These are phyloP conservation scores for Ictalurus punctatus DNA, from an alignment of 2,113 vertebrate species.

Conservation along the genomic window DNA sequence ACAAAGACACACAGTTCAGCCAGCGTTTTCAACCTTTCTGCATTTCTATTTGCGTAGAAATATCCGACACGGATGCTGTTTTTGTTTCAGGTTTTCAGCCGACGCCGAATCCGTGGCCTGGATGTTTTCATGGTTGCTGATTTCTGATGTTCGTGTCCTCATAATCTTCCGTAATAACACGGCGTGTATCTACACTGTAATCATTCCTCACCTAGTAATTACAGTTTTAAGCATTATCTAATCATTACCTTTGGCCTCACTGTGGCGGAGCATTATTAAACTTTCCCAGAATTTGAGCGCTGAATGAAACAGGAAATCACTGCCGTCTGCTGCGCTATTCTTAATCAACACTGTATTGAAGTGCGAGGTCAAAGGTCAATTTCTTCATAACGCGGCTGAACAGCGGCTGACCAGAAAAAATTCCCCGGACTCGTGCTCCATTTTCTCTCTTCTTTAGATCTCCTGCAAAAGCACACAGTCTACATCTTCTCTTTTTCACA, in stretches of 20 bases:
- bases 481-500: background rate
- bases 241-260: conserved; percentile 33
- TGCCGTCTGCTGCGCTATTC: background rate
- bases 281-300: background rate
- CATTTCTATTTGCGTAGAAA: background rate
- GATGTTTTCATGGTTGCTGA: background rate
- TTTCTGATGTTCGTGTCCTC: conserved; percentile 7
- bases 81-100: background rate
- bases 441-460: background rate
- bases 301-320: conserved; percentile 17
- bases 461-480: background rate
- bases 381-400: background rate
- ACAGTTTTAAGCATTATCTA: conserved; percentile 25
- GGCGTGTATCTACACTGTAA: background rate
- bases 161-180: background rate
- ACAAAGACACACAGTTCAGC: background rate
- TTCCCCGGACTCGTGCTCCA: background rate
- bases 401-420: background rate
- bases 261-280: background rate
- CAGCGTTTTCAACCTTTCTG: background rate
- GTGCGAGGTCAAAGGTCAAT: conserved; percentile 3
- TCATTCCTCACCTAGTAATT: conserved; percentile 33
- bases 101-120: background rate
- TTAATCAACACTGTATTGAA: conserved; percentile 9
- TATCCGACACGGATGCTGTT: background rate